A percentile compares a stretch with the other conserved stretches of the same genome.
Conservation (phyloP, 2,113 vertebrate genomes). For the Archilochus colubris region DNA sequence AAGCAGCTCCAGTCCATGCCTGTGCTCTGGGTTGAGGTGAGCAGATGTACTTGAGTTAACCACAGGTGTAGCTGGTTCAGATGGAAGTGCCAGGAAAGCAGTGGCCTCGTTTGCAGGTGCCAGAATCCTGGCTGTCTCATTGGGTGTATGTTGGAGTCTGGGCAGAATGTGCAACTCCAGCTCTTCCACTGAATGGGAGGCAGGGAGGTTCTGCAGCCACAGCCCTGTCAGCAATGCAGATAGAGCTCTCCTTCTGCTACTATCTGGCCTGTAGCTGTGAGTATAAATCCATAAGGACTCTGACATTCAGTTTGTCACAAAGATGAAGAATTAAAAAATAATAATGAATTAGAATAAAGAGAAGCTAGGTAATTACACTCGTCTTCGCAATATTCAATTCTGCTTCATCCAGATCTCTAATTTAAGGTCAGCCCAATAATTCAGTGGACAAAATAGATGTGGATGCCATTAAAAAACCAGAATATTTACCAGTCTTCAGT, state of each 20-base stretch:
- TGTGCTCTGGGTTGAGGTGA: background rate
- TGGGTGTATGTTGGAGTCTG: background rate
- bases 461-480: slow-evolving; percentile 50
- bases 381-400: slow-evolving; percentile 57
- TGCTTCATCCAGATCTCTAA: slow-evolving; percentile 59
- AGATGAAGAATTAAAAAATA: slow-evolving; percentile 39
- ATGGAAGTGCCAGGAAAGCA: background rate
- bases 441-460: slow-evolving; percentile 61
- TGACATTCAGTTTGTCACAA: slow-evolving; percentile 20
- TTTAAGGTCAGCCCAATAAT: slow-evolving; percentile 65
- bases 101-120: background rate
- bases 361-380: slow-evolving; percentile 46
- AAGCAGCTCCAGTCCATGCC: background rate
- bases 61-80: background rate
- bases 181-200: background rate
- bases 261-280: background rate
- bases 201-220: background rate
- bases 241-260: background rate
- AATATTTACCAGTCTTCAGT: slow-evolving; percentile 52
- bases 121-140: background rate
- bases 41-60: background rate
- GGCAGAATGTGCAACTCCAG: background rate
- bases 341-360: slow-evolving; percentile 44
- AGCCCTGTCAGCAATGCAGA: background rate
- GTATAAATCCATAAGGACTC: background rate